Evolutionary conservation across 2,888 invertebrate genomes (phyloP).

Genomic region (Drosophila lutescens): DNA sequence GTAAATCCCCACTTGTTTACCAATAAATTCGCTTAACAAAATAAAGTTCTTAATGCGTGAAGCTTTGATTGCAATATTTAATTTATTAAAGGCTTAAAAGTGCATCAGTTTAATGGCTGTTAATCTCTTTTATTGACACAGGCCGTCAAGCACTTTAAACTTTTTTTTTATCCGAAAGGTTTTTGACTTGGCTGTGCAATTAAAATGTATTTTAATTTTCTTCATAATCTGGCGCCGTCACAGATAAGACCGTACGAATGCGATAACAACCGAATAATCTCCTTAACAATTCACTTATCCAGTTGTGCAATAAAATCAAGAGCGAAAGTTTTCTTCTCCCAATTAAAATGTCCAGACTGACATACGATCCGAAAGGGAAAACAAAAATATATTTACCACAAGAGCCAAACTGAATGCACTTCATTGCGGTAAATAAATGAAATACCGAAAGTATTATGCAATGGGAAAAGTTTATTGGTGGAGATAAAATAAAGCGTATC

Average conservation of each 20-base stretch:
- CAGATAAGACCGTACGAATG: slow-evolving; percentile 8
- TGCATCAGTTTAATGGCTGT: slow-evolving; percentile 21
- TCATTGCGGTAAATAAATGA: neutral
- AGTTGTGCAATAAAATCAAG: slow-evolving; percentile 28
- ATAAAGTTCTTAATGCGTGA: slow-evolving; percentile 6
- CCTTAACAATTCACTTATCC: slow-evolving; percentile 6
- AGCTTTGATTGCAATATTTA: slow-evolving; percentile 5
- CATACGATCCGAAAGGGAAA: slow-evolving; percentile 9
- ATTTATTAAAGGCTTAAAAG: slow-evolving; percentile 22
- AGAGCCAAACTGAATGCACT: slow-evolving; percentile 8
- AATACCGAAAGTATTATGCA: slow-evolving; percentile 3
- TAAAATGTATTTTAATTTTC: slow-evolving; percentile 6
- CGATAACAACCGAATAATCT: slow-evolving; percentile 18
- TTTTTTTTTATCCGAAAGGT: slow-evolving; percentile 11
- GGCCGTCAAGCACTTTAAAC: neutral
- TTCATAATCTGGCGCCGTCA: slow-evolving; percentile 1
- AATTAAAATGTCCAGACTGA: slow-evolving; percentile 19
- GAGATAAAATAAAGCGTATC: slow-evolving; percentile 8
- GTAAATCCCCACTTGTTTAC: slow-evolving; percentile 17
- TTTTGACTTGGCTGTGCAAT: slow-evolving; percentile 31
- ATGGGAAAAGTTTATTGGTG: neutral
- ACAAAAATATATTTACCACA: neutral
- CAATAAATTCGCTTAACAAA: slow-evolving; percentile 11
- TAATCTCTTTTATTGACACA: slow-evolving; percentile 21
- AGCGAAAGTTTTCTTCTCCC: slow-evolving; percentile 21